Conservation (phyloP, 1,140 invertebrate species). For the Holotrichia oblita region DNA sequence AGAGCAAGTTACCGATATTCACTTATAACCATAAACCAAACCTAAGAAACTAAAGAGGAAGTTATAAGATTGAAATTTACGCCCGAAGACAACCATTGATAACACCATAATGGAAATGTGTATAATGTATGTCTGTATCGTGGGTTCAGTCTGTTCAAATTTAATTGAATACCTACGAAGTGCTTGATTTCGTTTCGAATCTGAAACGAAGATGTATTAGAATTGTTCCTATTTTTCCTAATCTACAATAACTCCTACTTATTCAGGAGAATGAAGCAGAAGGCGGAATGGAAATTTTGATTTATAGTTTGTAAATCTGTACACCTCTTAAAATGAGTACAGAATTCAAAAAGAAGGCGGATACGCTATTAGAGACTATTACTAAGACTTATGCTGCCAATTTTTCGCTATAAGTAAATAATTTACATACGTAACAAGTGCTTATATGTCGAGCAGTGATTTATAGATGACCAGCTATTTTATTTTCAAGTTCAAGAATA, state of each 20-base stretch:
- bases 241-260: slow-evolving; percentile 20
- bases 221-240: slow-evolving; percentile 12
- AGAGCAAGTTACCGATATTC: background rate
- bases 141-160: slow-evolving; percentile 15
- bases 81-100: background rate
- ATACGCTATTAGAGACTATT: slow-evolving; percentile 14
- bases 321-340: background rate
- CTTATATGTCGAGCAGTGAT: background rate
- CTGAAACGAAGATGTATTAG: background rate
- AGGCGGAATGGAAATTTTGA: slow-evolving; percentile 33
- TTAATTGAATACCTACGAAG: slow-evolving; percentile 25
- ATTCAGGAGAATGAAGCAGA: background rate
- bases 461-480: slow-evolving; percentile 18
- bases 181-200: slow-evolving; percentile 6
- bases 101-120: slow-evolving; percentile 4
- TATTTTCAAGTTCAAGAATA: background rate
- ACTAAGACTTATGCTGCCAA: background rate
- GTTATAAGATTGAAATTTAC: slow-evolving; percentile 2
- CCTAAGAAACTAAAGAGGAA: slow-evolving; percentile 22
- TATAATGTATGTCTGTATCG: background rate
- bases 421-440: background rate
- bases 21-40: slow-evolving; percentile 4
- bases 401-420: background rate
- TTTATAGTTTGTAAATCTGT: background rate
- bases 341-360: slow-evolving; percentile 21